Conservation (phyloP, 2,797 vertebrate genomes). For the Hippocampus kuda region DNA sequence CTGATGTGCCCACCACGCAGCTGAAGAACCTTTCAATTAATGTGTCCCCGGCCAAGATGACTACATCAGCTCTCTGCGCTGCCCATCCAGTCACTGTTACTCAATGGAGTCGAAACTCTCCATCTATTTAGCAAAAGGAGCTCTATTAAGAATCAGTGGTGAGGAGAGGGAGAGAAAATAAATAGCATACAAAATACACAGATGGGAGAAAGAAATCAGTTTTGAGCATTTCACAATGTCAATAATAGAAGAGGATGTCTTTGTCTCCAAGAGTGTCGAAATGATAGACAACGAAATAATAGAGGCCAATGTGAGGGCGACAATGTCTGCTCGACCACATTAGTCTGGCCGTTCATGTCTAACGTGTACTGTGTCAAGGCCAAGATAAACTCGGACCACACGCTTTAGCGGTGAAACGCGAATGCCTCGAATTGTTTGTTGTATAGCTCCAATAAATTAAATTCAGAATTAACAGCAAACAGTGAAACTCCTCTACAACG, state of each 20-base stretch:
- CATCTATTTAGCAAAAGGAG: conserved; percentile 57
- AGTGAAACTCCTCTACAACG: too few species aligned
- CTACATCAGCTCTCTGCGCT: conserved; percentile 60
- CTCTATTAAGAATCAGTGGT: conserved; percentile 51
- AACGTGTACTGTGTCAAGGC: background rate
- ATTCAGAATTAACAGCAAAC: background rate
- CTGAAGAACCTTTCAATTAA: conserved; percentile 69
- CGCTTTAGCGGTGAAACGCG: background rate
- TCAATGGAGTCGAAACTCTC: conserved; percentile 52
- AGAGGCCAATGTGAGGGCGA: background rate
- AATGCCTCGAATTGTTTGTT: background rate
- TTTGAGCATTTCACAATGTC: conserved; percentile 26
- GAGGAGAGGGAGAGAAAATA: conserved; percentile 26
- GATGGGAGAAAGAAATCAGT: conserved; percentile 8
- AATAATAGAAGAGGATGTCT: conserved; percentile 23
- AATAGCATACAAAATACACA: conserved; percentile 37
- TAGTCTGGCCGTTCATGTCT: background rate
- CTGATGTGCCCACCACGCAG: conserved; percentile 61
- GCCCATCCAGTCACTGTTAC: conserved; percentile 46
- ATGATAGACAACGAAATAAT: conserved; percentile 5
- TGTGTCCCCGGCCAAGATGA: conserved; percentile 53
- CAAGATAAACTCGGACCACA: background rate
- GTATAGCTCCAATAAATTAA: background rate
- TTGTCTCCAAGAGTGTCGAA: conserved; percentile 12
- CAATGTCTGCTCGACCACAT: background rate